phyloP scores from a whole-genome alignment of 2,797 vertebrate species.

The Discoglossus pictus region DNA sequence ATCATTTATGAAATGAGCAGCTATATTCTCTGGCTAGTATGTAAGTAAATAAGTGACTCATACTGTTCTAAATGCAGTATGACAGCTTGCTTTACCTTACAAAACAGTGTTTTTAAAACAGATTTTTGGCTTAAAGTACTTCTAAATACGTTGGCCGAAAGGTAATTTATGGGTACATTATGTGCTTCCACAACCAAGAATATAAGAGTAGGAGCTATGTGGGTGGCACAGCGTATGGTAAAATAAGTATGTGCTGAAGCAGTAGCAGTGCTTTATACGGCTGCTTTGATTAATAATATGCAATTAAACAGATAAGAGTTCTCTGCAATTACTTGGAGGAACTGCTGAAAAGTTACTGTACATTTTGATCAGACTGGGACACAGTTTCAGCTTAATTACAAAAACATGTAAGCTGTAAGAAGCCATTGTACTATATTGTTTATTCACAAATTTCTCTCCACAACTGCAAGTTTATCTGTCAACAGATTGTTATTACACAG shows the following conservation, averaged over 20 bases:
- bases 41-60: too few species aligned
- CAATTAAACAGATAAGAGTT: conserved; percentile 20
- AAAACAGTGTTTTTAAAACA: conserved; percentile 7
- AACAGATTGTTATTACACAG: conserved; percentile 18
- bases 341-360: conserved; percentile 5
- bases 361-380: neutral
- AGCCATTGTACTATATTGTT: too few species aligned
- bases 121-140: neutral
- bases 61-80: too few species aligned
- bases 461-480: too few species aligned
- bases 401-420: neutral
- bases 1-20: too few species aligned
- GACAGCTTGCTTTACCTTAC: conserved; percentile 2
- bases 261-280: conserved; percentile 5
- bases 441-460: conserved; percentile 8
- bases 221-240: conserved; percentile 8
- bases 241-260: conserved; percentile 5
- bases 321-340: conserved; percentile 19
- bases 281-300: conserved; percentile 26
- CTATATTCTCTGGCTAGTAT: too few species aligned
- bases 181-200: neutral
- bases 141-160: conserved; percentile 8
- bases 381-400: conserved; percentile 17
- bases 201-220: conserved; percentile 7
- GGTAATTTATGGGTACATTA: conserved; percentile 7